These are phyloP conservation scores for Slavum lentiscoides DNA, from an alignment of 2,888 invertebrate genomes.

Conservation along the genomic window DNA sequence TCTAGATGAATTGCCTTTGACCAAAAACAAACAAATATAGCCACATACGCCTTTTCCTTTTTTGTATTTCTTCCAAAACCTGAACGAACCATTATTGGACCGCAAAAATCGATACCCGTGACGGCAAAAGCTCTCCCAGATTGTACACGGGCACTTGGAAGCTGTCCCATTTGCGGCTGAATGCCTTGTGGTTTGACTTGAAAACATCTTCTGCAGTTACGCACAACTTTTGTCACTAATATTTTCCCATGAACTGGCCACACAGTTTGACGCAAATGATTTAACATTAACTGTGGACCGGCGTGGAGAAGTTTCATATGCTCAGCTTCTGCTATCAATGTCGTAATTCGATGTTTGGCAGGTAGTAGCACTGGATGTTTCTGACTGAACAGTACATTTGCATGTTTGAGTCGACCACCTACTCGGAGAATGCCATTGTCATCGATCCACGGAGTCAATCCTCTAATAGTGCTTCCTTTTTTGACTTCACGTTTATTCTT, in stretches of 20 bases:
- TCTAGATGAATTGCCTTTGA: conserved; percentile 57
- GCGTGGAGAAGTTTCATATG: conserved; percentile 26
- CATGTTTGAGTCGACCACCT: conserved; percentile 50
- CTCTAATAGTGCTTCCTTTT: background rate
- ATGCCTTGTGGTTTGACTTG: background rate
- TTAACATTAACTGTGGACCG: conserved; percentile 19
- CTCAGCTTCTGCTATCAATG: conserved; percentile 38
- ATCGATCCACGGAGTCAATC: conserved; percentile 39
- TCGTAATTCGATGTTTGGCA: conserved; percentile 33
- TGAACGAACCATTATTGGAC: conserved; percentile 15
- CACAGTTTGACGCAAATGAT: conserved; percentile 40
- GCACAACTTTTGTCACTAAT: conserved; percentile 26
- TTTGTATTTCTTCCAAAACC: conserved; percentile 51
- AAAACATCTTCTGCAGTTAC: conserved; percentile 38
- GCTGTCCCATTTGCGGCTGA: conserved; percentile 49
- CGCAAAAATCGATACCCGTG: conserved; percentile 35
- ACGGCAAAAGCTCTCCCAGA: conserved; percentile 6
- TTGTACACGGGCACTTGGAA: conserved; percentile 23
- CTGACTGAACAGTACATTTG: conserved; percentile 15
- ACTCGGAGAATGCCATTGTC: conserved; percentile 39
- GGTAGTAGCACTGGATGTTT: conserved; percentile 54
- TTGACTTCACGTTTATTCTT: no score
- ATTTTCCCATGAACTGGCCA: conserved; percentile 51
- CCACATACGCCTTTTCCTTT: conserved; percentile 56
- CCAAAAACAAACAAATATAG: conserved; percentile 56